Percentiles rank a stretch among this genome's conserved stretches.
Conservation (phyloP, 2,888 invertebrate genomes). For the Drosophila picticornis region DNA sequence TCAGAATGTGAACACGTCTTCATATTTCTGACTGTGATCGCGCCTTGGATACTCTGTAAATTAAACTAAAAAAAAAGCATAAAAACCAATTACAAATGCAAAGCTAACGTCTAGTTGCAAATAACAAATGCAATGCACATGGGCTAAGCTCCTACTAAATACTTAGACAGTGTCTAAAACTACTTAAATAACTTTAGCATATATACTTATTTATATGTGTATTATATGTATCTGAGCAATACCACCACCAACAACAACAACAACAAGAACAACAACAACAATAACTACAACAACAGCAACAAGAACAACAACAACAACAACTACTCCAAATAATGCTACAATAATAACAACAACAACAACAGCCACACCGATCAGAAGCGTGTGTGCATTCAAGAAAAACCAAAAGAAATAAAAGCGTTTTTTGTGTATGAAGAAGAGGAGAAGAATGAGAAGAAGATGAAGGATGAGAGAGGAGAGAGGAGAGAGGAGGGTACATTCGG, state of each 20-base stretch:
- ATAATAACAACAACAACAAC: slow-evolving; percentile 36
- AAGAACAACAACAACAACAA: slow-evolving; percentile 45
- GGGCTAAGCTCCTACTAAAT: slow-evolving; percentile 61
- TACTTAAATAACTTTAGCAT: slow-evolving; percentile 43
- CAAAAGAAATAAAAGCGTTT: slow-evolving; percentile 44
- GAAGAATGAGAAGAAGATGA: neutral
- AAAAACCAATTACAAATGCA: slow-evolving; percentile 26
- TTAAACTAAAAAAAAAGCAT: slow-evolving; percentile 26
- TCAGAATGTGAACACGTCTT: slow-evolving; percentile 84
- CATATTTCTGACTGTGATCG: slow-evolving; percentile 84
- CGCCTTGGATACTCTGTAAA: slow-evolving; percentile 81
- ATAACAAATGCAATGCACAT: slow-evolving; percentile 56
- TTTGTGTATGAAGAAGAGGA: slow-evolving; percentile 18
- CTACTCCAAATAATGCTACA: slow-evolving; percentile 46
- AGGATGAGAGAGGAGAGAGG: neutral
- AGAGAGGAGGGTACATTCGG: neutral
- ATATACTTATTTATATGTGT: slow-evolving; percentile 27
- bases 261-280: slow-evolving; percentile 41
- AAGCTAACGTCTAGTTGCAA: slow-evolving; percentile 30
- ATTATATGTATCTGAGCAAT: slow-evolving; percentile 59
- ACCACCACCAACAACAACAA: slow-evolving; percentile 59
- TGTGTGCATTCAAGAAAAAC: slow-evolving; percentile 41
- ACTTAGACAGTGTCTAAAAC: slow-evolving; percentile 39
- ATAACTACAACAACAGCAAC: slow-evolving; percentile 37
- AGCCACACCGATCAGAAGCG: slow-evolving; percentile 41